These are phyloP conservation scores for Numenius arquata DNA, from an alignment of 2,113 vertebrate species.

Conservation along the genomic window DNA sequence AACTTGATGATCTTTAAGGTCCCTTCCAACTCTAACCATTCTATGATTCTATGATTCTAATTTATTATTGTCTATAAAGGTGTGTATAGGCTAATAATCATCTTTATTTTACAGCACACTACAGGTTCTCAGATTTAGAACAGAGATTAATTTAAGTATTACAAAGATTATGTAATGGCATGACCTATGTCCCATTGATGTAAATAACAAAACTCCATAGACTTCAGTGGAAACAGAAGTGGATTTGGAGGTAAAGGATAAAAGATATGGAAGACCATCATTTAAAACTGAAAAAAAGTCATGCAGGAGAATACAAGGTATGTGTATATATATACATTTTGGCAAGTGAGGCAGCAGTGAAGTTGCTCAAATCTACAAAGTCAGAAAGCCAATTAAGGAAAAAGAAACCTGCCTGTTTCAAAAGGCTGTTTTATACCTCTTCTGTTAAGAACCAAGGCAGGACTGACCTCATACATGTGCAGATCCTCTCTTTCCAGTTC, in stretches of 20 bases:
- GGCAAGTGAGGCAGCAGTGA: background rate
- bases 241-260: background rate
- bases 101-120: background rate
- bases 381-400: background rate
- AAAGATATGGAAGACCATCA: background rate
- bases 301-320: background rate
- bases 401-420: background rate
- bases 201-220: background rate
- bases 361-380: background rate
- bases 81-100: background rate
- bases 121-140: background rate
- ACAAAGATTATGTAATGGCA: background rate
- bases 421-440: background rate
- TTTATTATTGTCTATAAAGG: background rate
- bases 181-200: fast-evolving
- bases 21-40: too few relatives aligned
- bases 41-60: too few relatives aligned
- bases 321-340: background rate
- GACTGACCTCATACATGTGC: background rate
- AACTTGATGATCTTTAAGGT: too few relatives aligned
- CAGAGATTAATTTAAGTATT: background rate
- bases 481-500: background rate
- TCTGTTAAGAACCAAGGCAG: background rate
- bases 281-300: background rate
- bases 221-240: background rate